phyloP scores from a whole-genome alignment of 2,113 vertebrate species.

The Buteo buteo region DNA sequence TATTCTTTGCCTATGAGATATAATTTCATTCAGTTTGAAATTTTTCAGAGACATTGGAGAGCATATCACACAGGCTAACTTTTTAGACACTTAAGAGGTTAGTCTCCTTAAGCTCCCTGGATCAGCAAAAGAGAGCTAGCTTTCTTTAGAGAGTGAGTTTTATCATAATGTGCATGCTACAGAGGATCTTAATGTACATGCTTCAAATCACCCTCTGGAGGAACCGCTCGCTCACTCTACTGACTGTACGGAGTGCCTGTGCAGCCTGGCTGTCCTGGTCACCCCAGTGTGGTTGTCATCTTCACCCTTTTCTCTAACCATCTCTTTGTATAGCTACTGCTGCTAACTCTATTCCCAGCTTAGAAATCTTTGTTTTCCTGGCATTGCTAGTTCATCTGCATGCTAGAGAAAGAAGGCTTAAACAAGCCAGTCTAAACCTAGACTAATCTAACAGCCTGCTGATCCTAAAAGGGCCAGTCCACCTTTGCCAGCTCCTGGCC shows the following conservation, averaged over 20 bases:
- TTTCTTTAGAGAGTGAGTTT: not conserved
- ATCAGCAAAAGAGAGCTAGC: not conserved
- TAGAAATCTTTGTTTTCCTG: not conserved
- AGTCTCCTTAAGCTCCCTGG: not conserved
- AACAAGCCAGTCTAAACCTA: not conserved
- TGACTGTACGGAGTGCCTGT: fast-evolving
- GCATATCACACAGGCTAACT: not conserved
- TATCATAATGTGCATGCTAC: not conserved
- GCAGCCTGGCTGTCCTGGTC: not conserved
- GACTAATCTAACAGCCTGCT: not conserved
- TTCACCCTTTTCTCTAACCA: not conserved
- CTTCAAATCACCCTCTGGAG: not conserved
- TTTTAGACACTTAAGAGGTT: not conserved
- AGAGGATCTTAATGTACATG: not conserved
- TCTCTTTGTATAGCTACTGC: not conserved
- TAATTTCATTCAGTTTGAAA: not conserved
- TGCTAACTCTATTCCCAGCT: not conserved
- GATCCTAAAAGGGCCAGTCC: not conserved
- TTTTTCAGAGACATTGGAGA: not conserved
- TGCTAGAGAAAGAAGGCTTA: not conserved
- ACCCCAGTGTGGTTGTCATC: not conserved
- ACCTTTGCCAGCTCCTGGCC: not conserved
- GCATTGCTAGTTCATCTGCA: not conserved
- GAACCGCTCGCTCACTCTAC: fast-evolving
- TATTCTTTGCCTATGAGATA: not conserved